Conservation (phyloP, 2,797 vertebrate species). For the Euphonia xanthogaster region DNA sequence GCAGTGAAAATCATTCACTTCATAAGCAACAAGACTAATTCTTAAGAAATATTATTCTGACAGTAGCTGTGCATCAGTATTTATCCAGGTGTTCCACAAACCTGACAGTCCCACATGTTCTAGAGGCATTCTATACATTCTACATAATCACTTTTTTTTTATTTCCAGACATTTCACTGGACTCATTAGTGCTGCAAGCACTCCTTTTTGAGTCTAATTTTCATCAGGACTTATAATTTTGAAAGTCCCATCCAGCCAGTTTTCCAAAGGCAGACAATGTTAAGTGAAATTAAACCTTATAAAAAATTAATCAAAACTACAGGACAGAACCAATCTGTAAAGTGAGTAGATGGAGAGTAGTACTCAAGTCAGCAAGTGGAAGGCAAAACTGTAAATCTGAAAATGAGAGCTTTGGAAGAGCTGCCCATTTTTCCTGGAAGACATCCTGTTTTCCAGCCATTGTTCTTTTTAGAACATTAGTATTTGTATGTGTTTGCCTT, state of each 20-base stretch:
- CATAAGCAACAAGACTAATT: not conserved
- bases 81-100: not conserved
- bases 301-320: not conserved
- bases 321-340: not conserved
- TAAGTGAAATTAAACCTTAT: not conserved
- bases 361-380: not conserved
- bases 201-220: not conserved
- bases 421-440: not conserved
- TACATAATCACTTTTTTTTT: not conserved
- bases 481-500: not conserved
- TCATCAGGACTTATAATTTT: not conserved
- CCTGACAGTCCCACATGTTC: fast-evolving
- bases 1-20: not conserved
- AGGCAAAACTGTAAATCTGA: not conserved
- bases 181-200: not conserved
- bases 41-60: not conserved
- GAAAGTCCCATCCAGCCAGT: not conserved
- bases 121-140: not conserved
- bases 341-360: not conserved
- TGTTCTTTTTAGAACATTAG: not conserved
- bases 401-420: not conserved
- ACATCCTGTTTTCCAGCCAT: not conserved
- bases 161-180: not conserved
- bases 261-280: not conserved
- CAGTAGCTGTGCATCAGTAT: not conserved